Percentiles rank a stretch among this genome's conserved stretches.
These are phyloP conservation scores for Heliconius congener DNA, from an alignment of 1,140 invertebrate species.

Conservation along the genomic window DNA sequence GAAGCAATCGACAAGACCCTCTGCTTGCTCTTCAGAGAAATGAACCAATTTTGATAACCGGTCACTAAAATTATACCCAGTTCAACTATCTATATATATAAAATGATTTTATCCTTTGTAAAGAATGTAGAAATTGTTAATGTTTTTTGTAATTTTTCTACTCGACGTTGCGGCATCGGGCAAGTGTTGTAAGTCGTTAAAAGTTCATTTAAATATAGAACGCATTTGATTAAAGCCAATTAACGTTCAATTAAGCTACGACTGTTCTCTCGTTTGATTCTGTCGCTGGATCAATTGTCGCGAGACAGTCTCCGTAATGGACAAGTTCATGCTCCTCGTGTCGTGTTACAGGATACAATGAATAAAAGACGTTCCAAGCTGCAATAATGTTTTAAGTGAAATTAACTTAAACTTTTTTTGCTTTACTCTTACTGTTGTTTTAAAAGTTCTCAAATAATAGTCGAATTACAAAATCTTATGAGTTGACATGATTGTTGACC, in stretches of 20 bases:
- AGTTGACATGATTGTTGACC: background rate
- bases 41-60: conserved; percentile 62
- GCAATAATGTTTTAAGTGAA: conserved; percentile 35
- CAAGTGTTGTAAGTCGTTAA: conserved; percentile 60
- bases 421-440: background rate
- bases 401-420: conserved; percentile 1
- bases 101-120: background rate
- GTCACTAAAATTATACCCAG: conserved; percentile 22
- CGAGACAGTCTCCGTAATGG: conserved; percentile 59
- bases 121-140: too few species aligned
- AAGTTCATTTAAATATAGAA: conserved; percentile 81
- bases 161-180: conserved; percentile 20
- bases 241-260: conserved; percentile 77
- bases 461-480: background rate
- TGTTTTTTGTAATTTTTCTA: background rate
- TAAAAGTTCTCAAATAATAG: background rate
- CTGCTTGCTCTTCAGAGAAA: conserved; percentile 68
- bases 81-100: conserved; percentile 10
- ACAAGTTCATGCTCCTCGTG: conserved; percentile 55
- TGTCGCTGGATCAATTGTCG: conserved; percentile 68
- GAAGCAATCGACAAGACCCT: conserved; percentile 77
- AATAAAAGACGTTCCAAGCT: conserved; percentile 46
- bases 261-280: conserved; percentile 64
- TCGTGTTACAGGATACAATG: conserved; percentile 57
- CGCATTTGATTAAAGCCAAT: conserved; percentile 81